phyloP scores from a whole-genome alignment of 2,797 vertebrate genomes.

The Myripristis murdjan region DNA sequence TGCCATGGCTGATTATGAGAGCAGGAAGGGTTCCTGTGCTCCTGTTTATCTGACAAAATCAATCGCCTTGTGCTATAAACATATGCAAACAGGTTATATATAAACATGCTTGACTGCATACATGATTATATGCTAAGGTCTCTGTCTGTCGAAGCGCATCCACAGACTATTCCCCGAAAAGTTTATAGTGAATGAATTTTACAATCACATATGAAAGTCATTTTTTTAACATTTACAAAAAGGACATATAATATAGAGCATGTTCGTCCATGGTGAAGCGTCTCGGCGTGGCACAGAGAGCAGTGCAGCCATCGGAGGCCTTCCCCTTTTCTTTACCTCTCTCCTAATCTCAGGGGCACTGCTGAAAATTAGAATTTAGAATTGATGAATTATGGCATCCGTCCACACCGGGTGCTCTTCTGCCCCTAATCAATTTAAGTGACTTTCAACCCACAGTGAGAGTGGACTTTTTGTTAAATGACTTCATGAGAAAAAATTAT shows the following conservation, averaged over 20 bases:
- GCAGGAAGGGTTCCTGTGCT: conserved; percentile 47
- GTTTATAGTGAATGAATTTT: neutral
- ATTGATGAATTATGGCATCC: conserved; percentile 77
- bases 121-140: neutral
- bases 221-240: conserved; percentile 4
- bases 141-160: neutral
- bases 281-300: neutral
- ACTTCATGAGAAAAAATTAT: conserved; percentile 77
- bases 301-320: conserved; percentile 10
- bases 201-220: neutral
- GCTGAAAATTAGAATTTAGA: conserved; percentile 72
- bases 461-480: conserved; percentile 75
- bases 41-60: conserved; percentile 52
- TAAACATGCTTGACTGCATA: conserved; percentile 22
- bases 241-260: neutral
- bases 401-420: conserved; percentile 51
- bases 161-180: neutral
- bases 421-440: conserved; percentile 78
- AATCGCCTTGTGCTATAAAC: conserved; percentile 9
- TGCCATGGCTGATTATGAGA: conserved; percentile 70
- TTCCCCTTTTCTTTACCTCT: conserved; percentile 42
- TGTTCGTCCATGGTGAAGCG: neutral
- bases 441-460: conserved; percentile 64
- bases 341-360: conserved; percentile 68
- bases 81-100: conserved; percentile 41